Percentiles rank a stretch among this genome's conserved stretches.
These are phyloP conservation scores for Zophobas atratus DNA, from an alignment of 1,140 invertebrate species.

Conservation along the genomic window DNA sequence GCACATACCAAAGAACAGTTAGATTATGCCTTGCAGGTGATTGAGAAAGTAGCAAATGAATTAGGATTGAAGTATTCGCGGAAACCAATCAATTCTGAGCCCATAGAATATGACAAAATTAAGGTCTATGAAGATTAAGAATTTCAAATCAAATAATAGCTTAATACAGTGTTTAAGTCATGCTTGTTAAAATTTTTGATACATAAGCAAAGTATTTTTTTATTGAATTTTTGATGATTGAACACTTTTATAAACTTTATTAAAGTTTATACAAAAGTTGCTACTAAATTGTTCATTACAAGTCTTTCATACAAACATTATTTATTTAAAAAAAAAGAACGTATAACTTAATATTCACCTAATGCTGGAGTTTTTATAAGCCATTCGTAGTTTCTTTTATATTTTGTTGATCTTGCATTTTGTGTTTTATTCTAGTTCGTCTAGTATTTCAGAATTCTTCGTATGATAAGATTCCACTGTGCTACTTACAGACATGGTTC, in stretches of 20 bases:
- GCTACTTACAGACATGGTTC: conserved; percentile 30
- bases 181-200: conserved; percentile 39
- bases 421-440: conserved; percentile 24
- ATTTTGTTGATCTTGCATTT: conserved; percentile 25
- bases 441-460: conserved; percentile 1
- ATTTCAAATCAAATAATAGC: conserved; percentile 26
- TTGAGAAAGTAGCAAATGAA: conserved; percentile 80
- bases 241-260: conserved; percentile 37
- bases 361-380: not conserved
- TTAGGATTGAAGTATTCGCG: conserved; percentile 83
- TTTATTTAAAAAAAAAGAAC: not conserved
- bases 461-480: conserved; percentile 9
- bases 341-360: too few relatives aligned
- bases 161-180: conserved; percentile 28
- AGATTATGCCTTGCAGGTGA: conserved; percentile 85
- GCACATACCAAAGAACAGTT: conserved; percentile 97
- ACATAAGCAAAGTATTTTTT: conserved; percentile 39
- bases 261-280: conserved; percentile 25
- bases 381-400: not conserved
- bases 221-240: conserved; percentile 42
- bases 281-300: conserved; percentile 20
- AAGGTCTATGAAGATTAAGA: conserved; percentile 55
- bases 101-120: conserved; percentile 73
- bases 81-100: conserved; percentile 72
- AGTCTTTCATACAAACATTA: conserved; percentile 6